Conservation (phyloP, 2,113 vertebrate genomes). For the Brachionichthys hirsutus region DNA sequence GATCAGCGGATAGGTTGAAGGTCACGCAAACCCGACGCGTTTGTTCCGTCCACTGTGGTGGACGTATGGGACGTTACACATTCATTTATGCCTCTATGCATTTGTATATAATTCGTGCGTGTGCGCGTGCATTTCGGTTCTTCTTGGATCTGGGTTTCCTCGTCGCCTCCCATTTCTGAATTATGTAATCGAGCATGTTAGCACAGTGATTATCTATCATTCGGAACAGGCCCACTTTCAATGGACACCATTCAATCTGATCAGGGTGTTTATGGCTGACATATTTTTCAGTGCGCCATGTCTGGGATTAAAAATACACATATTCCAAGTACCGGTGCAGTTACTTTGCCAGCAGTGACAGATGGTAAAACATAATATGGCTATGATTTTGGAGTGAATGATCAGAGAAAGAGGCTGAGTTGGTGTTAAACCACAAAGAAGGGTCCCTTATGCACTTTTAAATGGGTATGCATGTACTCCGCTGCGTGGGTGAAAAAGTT, state of each 20-base stretch:
- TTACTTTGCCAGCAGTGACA: too few relatives aligned
- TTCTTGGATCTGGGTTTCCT: conserved; percentile 52
- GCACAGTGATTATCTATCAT: conserved; percentile 63
- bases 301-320: conserved; percentile 46
- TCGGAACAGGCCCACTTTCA: conserved; percentile 55
- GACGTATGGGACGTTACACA: conserved; percentile 11
- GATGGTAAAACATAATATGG: too few relatives aligned
- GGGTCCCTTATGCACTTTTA: too few relatives aligned
- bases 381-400: too few relatives aligned
- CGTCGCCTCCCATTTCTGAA: conserved; percentile 38
- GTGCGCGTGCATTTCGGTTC: conserved; percentile 14
- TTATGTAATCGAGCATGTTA: conserved; percentile 60
- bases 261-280: conserved; percentile 46
- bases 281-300: conserved; percentile 18
- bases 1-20: conserved; percentile 59
- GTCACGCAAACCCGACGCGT: conserved; percentile 51
- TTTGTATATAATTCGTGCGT: conserved; percentile 36
- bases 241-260: conserved; percentile 37
- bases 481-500: too few relatives aligned
- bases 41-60: conserved; percentile 60
- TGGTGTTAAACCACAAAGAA: too few relatives aligned
- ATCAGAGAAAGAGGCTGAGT: too few relatives aligned
- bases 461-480: too few relatives aligned
- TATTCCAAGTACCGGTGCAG: too few relatives aligned
- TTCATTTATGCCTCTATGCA: conserved; percentile 20